phyloP scores from a whole-genome alignment of 2,113 vertebrate species.

The cat (Felis catus) region DNA sequence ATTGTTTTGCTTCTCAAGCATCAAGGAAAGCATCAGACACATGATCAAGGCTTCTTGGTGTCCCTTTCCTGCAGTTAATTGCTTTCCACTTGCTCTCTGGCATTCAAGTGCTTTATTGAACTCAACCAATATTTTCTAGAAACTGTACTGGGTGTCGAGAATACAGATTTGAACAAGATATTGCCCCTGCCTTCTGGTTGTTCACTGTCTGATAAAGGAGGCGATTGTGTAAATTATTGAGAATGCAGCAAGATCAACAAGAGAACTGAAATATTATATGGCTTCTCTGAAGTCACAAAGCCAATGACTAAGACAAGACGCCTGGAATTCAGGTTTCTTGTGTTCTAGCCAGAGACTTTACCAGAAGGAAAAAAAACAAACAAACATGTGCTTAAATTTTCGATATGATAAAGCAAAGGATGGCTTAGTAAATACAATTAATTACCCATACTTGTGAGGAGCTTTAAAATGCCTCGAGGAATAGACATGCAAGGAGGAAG shows the following conservation, averaged over 20 bases:
- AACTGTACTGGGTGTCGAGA: not conserved
- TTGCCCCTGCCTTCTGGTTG: not conserved
- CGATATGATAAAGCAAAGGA: not conserved
- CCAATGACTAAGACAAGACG: not conserved
- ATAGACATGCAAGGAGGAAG: not conserved
- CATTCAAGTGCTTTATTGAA: not conserved
- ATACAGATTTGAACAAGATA: not conserved
- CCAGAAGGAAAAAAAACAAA: not conserved
- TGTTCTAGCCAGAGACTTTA: not conserved
- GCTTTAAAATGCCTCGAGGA: constrained; percentile 11
- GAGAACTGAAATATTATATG: not conserved
- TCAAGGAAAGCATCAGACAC: not conserved
- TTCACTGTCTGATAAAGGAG: not conserved
- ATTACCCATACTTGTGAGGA: not conserved
- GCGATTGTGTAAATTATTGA: not conserved
- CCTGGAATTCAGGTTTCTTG: not conserved
- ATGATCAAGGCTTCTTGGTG: not conserved
- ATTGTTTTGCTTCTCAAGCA: not conserved
- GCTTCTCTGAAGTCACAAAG: not conserved
- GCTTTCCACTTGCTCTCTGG: not conserved
- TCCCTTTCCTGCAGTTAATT: not conserved
- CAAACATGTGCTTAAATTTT: not conserved
- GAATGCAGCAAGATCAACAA: not conserved
- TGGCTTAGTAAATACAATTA: not conserved
- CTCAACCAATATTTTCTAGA: not conserved